A percentile compares a stretch with the other conserved stretches of the same genome.
phyloP scores from a whole-genome alignment of 2,888 invertebrate species.

The Micropterix aruncella region DNA sequence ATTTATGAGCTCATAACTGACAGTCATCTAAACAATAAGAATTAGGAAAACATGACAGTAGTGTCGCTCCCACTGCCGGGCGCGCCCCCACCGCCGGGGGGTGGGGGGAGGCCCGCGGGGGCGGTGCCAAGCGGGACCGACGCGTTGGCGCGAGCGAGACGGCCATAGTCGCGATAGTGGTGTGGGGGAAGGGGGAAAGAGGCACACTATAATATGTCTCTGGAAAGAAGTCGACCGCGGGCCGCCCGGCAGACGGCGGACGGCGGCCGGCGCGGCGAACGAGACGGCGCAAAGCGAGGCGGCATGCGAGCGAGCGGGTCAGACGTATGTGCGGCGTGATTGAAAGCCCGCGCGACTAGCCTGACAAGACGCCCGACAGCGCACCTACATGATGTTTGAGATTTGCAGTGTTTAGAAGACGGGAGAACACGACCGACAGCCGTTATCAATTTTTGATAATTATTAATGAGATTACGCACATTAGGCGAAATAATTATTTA shows the following conservation, averaged over 20 bases:
- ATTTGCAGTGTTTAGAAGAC: no score
- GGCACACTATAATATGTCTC: not conserved
- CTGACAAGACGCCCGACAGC: not conserved
- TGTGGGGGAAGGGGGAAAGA: not conserved
- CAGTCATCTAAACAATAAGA: not conserved
- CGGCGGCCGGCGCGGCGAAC: not conserved
- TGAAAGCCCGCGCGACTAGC: not conserved
- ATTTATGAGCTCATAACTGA: not conserved
- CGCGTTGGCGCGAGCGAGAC: no score
- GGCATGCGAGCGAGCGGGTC: not conserved
- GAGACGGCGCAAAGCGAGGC: not conserved
- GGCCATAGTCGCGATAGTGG: not conserved
- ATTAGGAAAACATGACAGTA: not conserved
- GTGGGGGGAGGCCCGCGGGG: no score
- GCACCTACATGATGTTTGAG: not conserved
- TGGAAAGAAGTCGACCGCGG: not conserved
- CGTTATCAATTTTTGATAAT: no score
- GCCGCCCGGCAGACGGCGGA: not conserved
- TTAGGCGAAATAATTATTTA: no score
- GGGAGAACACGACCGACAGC: no score
- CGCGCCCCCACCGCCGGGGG: not conserved
- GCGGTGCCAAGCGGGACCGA: no score
- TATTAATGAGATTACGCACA: no score
- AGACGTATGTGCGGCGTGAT: not conserved
- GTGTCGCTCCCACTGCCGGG: not conserved